Evolutionary conservation across 2,797 vertebrate genomes (phyloP).

Genomic region (Lithobates pipiens): DNA sequence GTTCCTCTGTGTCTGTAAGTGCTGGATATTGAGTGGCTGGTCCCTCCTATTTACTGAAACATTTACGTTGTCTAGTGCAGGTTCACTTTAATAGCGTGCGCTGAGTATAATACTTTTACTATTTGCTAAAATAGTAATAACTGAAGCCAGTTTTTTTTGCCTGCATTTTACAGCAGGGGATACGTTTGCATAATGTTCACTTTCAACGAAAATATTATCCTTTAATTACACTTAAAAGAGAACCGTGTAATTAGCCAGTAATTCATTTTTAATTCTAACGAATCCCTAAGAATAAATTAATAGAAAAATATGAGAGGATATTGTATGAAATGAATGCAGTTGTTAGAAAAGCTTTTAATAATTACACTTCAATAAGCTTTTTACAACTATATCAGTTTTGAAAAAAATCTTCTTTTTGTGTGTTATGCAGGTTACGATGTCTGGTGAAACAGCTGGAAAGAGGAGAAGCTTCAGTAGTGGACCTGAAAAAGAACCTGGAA

Average conservation of each 20-base stretch:
- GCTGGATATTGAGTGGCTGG: too few relatives aligned
- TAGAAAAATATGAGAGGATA: not conserved
- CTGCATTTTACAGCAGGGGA: not conserved
- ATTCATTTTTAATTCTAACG: constrained; percentile 21
- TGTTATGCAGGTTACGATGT: constrained; percentile 84
- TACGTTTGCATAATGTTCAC: constrained; percentile 5
- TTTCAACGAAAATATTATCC: not conserved
- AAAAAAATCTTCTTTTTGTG: constrained; percentile 53
- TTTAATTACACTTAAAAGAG: constrained; percentile 6
- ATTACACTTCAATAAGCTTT: not conserved
- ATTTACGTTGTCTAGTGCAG: too few relatives aligned
- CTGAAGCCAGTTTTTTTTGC: not conserved
- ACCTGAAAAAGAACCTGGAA: constrained; percentile 98
- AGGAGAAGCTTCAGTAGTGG: constrained; percentile 91
- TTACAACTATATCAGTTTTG: not conserved
- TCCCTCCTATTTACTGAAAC: too few relatives aligned
- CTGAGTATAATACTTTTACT: not conserved
- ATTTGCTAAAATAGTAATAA: not conserved
- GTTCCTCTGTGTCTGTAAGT: too few relatives aligned
- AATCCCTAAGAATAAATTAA: not conserved
- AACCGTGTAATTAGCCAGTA: constrained; percentile 9
- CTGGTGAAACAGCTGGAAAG: constrained; percentile 96
- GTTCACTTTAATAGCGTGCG: not conserved
- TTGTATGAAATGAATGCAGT: not conserved
- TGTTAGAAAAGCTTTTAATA: not conserved